Evolutionary conservation across 2,113 vertebrate species (phyloP).

Genomic region (Eira barbara): DNA sequence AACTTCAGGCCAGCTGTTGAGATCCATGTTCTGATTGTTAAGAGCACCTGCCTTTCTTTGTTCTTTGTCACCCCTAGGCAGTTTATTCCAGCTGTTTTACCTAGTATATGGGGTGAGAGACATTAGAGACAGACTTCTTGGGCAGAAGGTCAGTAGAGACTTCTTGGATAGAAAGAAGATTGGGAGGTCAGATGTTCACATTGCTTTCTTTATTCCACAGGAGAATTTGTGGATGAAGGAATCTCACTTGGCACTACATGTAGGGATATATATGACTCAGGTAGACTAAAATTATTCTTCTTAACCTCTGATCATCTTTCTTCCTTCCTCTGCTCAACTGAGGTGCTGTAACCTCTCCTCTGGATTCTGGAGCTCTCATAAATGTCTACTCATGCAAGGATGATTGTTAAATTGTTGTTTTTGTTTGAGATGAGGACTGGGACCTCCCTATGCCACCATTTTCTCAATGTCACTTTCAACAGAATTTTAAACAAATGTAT

Average conservation of each 20-base stretch:
- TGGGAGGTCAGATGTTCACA: not conserved
- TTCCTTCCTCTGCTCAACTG: not conserved
- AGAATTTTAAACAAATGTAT: not conserved
- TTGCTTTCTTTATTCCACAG: not conserved
- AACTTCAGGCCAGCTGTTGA: not conserved
- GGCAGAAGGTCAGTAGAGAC: not conserved
- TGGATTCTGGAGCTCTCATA: not conserved
- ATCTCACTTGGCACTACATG: not conserved
- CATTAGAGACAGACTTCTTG: not conserved
- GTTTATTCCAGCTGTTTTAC: not conserved
- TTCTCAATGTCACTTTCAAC: not conserved
- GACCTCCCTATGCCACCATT: not conserved
- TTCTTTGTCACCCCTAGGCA: not conserved
- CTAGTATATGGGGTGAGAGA: no score
- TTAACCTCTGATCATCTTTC: not conserved
- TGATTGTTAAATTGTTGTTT: not conserved
- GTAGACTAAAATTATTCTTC: not conserved
- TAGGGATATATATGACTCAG: not conserved
- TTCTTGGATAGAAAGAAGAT: no score
- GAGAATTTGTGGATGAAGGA: not conserved
- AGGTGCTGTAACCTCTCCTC: not conserved
- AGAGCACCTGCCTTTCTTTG: not conserved
- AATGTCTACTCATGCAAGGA: not conserved
- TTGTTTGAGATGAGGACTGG: not conserved
- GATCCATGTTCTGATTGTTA: not conserved